A percentile compares a stretch with the other conserved stretches of the same genome.
Conservation (phyloP, 2,888 invertebrate species). For the Phyto melanocephala region DNA sequence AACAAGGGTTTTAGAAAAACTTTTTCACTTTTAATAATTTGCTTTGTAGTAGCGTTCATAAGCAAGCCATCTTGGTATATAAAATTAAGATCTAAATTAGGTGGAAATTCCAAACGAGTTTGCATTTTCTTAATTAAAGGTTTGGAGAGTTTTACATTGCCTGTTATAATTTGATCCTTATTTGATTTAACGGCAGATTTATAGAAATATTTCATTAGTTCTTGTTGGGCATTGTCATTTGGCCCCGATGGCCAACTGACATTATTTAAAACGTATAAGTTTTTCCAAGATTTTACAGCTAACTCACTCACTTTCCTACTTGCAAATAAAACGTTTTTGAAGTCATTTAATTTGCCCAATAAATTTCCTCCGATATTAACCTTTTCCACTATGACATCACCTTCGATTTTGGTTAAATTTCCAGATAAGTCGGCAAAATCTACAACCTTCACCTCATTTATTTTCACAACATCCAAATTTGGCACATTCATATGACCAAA, state of each 20-base stretch:
- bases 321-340: constrained; percentile 52
- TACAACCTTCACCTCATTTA: constrained; percentile 68
- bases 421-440: constrained; percentile 70
- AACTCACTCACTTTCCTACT: constrained; percentile 57
- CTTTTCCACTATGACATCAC: constrained; percentile 69
- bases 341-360: constrained; percentile 52
- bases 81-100: constrained; percentile 69
- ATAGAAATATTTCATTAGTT: constrained; percentile 70
- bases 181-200: constrained; percentile 71
- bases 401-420: constrained; percentile 63
- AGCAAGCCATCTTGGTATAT: constrained; percentile 72
- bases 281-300: constrained; percentile 67
- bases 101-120: constrained; percentile 66
- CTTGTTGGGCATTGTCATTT: constrained; percentile 46
- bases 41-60: constrained; percentile 57
- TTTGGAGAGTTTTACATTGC: constrained; percentile 69
- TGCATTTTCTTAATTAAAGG: constrained; percentile 68
- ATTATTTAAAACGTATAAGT: constrained; percentile 70
- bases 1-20: constrained; percentile 64
- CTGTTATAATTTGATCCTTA: constrained; percentile 71
- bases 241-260: constrained; percentile 66
- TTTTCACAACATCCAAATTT: constrained; percentile 69
- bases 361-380: constrained; percentile 69
- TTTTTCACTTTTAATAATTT: constrained; percentile 68
- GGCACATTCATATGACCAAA: constrained; percentile 66